phyloP scores from a whole-genome alignment of 35 echinoderm and acorn worm genomes.

The Ophioderma brevispina region DNA sequence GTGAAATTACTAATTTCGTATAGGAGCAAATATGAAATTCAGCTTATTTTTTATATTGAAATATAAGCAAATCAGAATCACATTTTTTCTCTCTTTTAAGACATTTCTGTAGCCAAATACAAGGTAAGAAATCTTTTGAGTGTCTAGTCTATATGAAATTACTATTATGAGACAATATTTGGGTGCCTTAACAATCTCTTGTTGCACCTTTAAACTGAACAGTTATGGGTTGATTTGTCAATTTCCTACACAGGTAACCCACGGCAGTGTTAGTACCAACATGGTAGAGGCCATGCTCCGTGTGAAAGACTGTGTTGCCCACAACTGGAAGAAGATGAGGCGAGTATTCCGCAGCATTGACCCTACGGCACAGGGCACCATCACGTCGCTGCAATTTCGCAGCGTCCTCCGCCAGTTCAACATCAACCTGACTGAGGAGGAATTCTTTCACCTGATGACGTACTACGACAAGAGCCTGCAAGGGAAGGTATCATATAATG shows the following conservation, averaged over 20 bases:
- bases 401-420: slow-evolving; percentile 82
- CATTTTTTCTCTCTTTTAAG: too few species aligned
- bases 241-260: slow-evolving; percentile 54
- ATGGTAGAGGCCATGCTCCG: slow-evolving; percentile 93
- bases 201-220: too few species aligned
- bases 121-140: too few species aligned
- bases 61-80: too few species aligned
- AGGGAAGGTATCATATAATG: slow-evolving; percentile 95
- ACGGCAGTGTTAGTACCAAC: slow-evolving; percentile 45
- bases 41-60: too few species aligned
- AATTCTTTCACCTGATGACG: slow-evolving; percentile 96
- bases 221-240: too few species aligned
- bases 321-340: slow-evolving; percentile 97
- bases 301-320: slow-evolving; percentile 67
- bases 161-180: too few species aligned
- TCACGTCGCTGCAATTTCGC: slow-evolving; percentile 79
- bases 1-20: too few species aligned
- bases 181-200: too few species aligned
- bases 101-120: too few species aligned
- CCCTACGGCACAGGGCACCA: slow-evolving; percentile 63
- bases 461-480: slow-evolving; percentile 89
- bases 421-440: slow-evolving; percentile 93
- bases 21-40: too few species aligned
- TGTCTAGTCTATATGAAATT: too few species aligned
- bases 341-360: slow-evolving; percentile 76